Evolutionary conservation across 2,113 vertebrate genomes (phyloP).

Genomic region (Ellobius talpinus): DNA sequence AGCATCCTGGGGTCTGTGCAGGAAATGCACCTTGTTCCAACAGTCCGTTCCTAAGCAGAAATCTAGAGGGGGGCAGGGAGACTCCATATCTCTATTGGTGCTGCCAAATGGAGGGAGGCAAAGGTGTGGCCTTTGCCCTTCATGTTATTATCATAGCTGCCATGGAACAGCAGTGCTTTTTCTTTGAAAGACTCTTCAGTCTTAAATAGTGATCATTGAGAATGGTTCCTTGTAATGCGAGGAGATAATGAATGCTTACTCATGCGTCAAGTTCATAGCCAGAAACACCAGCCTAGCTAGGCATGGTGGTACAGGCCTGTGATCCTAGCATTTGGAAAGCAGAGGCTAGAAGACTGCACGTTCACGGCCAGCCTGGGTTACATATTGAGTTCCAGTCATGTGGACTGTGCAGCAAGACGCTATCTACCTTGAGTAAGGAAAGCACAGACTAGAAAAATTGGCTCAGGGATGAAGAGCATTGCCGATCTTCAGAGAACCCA

Average conservation of each 20-base stretch:
- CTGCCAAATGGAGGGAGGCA: slow-evolving; percentile 83
- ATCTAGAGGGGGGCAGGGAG: slow-evolving; percentile 62
- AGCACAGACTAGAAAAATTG: background rate
- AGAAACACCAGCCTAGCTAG: background rate
- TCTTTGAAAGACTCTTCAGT: background rate
- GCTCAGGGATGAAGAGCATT: background rate
- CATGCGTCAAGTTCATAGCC: background rate
- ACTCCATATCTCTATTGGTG: slow-evolving; percentile 80
- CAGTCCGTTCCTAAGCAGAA: slow-evolving; percentile 76
- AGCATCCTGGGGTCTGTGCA: slow-evolving; percentile 65
- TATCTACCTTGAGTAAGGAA: background rate
- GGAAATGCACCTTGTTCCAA: slow-evolving; percentile 79
- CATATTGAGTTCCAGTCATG: background rate
- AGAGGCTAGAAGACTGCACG: background rate
- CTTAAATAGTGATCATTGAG: background rate
- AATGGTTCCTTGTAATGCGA: background rate
- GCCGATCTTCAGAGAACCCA: background rate
- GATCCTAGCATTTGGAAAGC: background rate
- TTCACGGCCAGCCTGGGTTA: background rate
- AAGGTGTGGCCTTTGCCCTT: slow-evolving; percentile 79
- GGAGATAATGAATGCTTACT: background rate
- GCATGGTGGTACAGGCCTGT: background rate
- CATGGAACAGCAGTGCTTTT: slow-evolving; percentile 45
- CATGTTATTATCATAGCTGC: slow-evolving; percentile 79
- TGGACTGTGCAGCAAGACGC: background rate